Evolutionary conservation across 2,888 invertebrate species (phyloP).

Genomic region (Leuctra nigra): DNA sequence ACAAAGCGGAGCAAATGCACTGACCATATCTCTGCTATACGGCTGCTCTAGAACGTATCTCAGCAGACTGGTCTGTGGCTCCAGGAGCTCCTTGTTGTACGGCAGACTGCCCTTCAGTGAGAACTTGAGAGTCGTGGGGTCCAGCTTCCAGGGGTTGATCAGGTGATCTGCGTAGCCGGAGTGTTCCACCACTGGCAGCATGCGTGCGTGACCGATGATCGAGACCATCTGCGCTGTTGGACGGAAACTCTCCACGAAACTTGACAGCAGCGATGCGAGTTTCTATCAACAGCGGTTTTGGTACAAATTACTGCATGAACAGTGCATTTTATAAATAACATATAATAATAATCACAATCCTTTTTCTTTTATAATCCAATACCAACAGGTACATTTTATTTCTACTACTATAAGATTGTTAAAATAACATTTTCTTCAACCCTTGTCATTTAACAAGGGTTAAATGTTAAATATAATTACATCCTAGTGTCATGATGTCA

Average conservation of each 20-base stretch:
- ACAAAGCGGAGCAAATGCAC: no score
- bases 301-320: no score
- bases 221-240: conserved; percentile 95
- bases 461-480: no score
- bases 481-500: no score
- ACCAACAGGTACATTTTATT: no score
- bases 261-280: conserved; percentile 75
- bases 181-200: conserved; percentile 92
- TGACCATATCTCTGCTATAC: conserved; percentile 93
- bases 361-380: no score
- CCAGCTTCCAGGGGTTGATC: conserved; percentile 89
- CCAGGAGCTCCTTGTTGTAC: conserved; percentile 77
- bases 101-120: conserved; percentile 72
- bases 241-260: conserved; percentile 88
- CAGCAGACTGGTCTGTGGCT: conserved; percentile 81
- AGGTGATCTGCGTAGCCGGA: conserved; percentile 81
- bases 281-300: conserved; percentile 62
- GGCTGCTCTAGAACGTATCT: conserved; percentile 91
- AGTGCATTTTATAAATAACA: no score
- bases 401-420: no score
- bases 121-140: conserved; percentile 71
- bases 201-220: conserved; percentile 80
- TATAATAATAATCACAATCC: no score
- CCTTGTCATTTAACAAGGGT: no score
- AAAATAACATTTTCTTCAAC: no score